Evolutionary conservation across 2,113 vertebrate species (phyloP).

Genomic region (Aix galericulata): DNA sequence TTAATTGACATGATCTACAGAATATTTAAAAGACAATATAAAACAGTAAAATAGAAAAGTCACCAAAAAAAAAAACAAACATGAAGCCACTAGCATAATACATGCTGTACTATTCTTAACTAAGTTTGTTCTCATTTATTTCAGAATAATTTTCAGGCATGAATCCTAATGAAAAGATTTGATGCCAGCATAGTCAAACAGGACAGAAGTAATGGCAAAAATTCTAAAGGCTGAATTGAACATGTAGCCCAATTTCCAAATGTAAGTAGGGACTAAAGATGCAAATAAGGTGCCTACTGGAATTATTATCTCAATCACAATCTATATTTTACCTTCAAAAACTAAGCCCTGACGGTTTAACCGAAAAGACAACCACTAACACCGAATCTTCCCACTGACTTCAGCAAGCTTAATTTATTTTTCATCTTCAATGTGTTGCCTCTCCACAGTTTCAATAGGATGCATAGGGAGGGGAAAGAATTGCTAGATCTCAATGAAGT

Average conservation of each 20-base stretch:
- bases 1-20: accelerated
- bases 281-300: not conserved
- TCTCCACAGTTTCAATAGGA: not conserved
- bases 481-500: not conserved
- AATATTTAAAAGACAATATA: not conserved
- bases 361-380: not conserved
- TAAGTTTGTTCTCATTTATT: not conserved
- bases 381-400: not conserved
- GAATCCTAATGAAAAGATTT: not conserved
- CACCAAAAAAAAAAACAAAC: not conserved
- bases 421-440: not conserved
- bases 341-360: not conserved
- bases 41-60: not conserved
- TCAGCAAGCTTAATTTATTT: not conserved
- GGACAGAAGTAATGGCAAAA: not conserved
- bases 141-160: not conserved
- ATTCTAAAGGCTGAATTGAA: not conserved
- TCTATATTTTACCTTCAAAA: not conserved
- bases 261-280: not conserved
- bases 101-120: not conserved
- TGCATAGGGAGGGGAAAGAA: not conserved
- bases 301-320: not conserved
- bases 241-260: not conserved
- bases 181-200: not conserved
- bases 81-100: not conserved